Evolutionary conservation across 2,113 vertebrate species (phyloP).

Genomic region (Osmerus mordax): DNA sequence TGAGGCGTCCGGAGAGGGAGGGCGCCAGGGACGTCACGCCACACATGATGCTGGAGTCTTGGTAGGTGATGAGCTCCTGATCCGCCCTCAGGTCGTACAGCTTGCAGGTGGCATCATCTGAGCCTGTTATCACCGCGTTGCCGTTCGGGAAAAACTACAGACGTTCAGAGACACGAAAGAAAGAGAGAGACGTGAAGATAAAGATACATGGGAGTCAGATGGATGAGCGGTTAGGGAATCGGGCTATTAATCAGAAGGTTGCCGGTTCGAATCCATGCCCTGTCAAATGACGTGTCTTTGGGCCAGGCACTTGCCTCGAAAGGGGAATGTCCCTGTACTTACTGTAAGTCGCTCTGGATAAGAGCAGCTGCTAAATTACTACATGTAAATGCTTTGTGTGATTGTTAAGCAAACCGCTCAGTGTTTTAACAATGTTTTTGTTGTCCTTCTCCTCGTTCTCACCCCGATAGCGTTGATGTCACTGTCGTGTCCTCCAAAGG

Average conservation of each 20-base stretch:
- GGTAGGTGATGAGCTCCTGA: slow-evolving; percentile 89
- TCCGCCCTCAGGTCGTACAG: slow-evolving; percentile 93
- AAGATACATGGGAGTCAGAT: too few relatives aligned
- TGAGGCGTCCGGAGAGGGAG: slow-evolving; percentile 87
- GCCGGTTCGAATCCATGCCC: too few relatives aligned
- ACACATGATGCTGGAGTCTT: slow-evolving; percentile 89
- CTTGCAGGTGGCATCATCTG: slow-evolving; percentile 89
- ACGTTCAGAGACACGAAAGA: background rate
- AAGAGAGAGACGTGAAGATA: background rate
- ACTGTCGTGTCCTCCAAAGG: slow-evolving; percentile 90
- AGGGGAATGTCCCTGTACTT: too few relatives aligned
- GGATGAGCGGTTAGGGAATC: too few relatives aligned
- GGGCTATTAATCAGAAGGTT: too few relatives aligned
- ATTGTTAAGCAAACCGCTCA: too few relatives aligned
- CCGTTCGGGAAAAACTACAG: slow-evolving; percentile 93
- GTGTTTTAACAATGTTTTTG: background rate
- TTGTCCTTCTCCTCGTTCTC: slow-evolving; percentile 34
- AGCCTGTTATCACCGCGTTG: slow-evolving; percentile 92
- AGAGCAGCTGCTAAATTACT: too few relatives aligned
- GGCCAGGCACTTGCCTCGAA: too few relatives aligned
- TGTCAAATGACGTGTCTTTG: too few relatives aligned
- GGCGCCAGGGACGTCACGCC: slow-evolving; percentile 93
- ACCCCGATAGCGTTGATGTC: slow-evolving; percentile 96
- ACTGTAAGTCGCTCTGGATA: too few relatives aligned
- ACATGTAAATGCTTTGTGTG: too few relatives aligned